Evolutionary conservation across 2,888 invertebrate genomes (phyloP), one percentile per base, ranked within the genome.

Genomic region (Aricia artaxerxes): DNA sequence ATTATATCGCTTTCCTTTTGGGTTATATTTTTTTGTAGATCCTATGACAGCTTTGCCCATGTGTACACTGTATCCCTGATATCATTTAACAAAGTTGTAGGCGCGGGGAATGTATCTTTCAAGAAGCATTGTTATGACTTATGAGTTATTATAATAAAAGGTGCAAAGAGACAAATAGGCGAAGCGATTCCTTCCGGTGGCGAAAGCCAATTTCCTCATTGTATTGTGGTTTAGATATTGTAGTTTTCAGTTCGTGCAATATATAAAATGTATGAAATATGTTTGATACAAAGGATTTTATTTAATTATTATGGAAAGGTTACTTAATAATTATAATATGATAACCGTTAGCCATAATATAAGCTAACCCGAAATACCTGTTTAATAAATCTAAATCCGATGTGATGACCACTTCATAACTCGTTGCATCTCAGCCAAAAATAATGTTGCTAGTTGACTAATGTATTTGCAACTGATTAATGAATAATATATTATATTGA

Each of bases 391-490:
- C 64, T 69, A 31, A 11, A 69, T 35, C 69, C 9, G 69, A 35
- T 9, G 64, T 64, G 31, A 38, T 11, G 16, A 69, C 16, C 35
- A 69, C 69, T 35, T 69, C 35, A 69, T 69, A 69, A 35, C 69
- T 69, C 69, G 69, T 69, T 69, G 69, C 69, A 69, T 69, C 35
- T 69, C 9, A 69, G 13, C 69, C 13, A 69, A 35, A 64, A 69
- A 69, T 69, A 69, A 69, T 69, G 35, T 69, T 35, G 35, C 69
- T 35, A 35, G 69, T 69, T 35, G 13, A 69, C 69, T 69, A 69
- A 69, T 69, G 35, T 69, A 4, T 69, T 35, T 69, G 35, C 69
- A 16, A 69, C 69, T 69, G 69, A 69, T 69, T 69, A 69, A 69
- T 69, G 35, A 69, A 69, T 35, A 69, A 69, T 35, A 35, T 69